A percentile compares a stretch with the other conserved stretches of the same genome.
Evolutionary conservation across 2,113 vertebrate genomes (phyloP).

Genomic region (Climacteris rufus): DNA sequence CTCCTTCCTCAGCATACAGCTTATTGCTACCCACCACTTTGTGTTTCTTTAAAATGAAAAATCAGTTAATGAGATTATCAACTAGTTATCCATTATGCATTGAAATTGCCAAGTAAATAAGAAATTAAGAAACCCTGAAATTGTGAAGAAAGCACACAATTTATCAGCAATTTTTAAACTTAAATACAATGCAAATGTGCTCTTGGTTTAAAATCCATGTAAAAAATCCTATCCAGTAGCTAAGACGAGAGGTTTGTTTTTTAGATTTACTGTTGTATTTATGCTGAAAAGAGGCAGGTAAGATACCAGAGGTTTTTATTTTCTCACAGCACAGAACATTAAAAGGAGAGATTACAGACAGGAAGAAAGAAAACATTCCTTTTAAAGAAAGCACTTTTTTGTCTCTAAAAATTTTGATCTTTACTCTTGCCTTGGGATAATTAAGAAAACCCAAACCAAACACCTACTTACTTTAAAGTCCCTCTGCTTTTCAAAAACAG

Average conservation of each 20-base stretch:
- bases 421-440: neutral
- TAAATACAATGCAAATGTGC: neutral
- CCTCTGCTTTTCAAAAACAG: constrained; percentile 93
- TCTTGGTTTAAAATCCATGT: neutral
- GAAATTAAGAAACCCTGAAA: neutral
- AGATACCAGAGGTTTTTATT: neutral
- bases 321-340: neutral
- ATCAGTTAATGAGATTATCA: neutral
- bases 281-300: neutral
- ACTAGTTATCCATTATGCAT: neutral
- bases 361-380: neutral
- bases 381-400: neutral
- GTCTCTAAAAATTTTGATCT: neutral
- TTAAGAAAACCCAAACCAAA: neutral
- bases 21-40: neutral
- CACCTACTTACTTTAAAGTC: constrained; percentile 89
- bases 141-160: neutral
- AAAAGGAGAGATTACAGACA: neutral
- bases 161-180: neutral
- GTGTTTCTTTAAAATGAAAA: neutral
- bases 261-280: neutral
- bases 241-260: neutral
- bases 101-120: neutral
- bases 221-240: neutral
- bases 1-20: neutral